These are phyloP conservation scores for Rhipidura dahli DNA, from an alignment of 2,113 vertebrate genomes.

Conservation along the genomic window DNA sequence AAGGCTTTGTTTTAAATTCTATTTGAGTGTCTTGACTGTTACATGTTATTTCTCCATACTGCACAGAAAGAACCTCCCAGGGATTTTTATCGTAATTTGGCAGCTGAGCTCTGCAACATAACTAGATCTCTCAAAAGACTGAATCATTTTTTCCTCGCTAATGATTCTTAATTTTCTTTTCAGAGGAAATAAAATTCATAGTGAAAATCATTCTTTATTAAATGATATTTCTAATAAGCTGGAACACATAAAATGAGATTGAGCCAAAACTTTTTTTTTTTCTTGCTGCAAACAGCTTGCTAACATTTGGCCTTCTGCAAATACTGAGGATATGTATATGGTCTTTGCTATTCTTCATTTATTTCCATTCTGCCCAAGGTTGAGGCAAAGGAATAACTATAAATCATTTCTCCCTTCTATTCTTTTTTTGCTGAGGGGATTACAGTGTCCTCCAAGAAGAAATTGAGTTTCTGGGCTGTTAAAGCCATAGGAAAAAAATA, in stretches of 20 bases:
- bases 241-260: background rate
- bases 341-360: background rate
- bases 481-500: background rate
- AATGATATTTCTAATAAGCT: background rate
- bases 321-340: background rate
- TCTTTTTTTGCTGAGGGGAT: background rate
- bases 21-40: background rate
- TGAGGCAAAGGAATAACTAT: background rate
- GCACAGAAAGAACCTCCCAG: background rate
- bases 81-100: background rate
- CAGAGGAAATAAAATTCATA: slow-evolving; percentile 27
- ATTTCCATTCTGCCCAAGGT: background rate
- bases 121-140: slow-evolving; percentile 5
- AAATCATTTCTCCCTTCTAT: background rate
- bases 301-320: background rate
- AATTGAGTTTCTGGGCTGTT: background rate
- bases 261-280: background rate
- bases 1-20: background rate
- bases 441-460: background rate
- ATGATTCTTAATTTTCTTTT: slow-evolving; percentile 26
- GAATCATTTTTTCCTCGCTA: background rate
- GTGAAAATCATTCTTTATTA: slow-evolving; percentile 21
- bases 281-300: background rate
- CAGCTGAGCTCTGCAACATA: background rate
- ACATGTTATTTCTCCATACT: background rate